Conservation (phyloP, 2,888 invertebrate genomes). For the Agonopterix alstromeriana region DNA sequence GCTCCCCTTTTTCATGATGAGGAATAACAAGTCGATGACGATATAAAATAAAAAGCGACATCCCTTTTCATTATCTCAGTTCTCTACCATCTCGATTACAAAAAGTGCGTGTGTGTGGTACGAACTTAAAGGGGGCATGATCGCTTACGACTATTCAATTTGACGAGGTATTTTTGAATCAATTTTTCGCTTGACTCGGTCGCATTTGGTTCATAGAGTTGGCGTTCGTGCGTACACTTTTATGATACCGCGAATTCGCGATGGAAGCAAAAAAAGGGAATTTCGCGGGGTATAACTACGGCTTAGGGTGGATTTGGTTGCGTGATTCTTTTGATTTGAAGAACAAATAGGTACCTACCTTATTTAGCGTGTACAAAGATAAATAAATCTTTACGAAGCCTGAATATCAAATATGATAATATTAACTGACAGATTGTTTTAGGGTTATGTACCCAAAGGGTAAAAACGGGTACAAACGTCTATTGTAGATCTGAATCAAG, state of each 20-base stretch:
- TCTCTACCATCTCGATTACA: not conserved
- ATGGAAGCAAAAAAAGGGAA: not conserved
- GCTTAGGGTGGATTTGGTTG: not conserved
- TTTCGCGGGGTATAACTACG: slow-evolving; percentile 1
- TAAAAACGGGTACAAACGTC: too few species aligned
- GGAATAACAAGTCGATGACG: too few species aligned
- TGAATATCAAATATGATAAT: too few species aligned
- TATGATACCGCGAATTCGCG: slow-evolving; percentile 28
- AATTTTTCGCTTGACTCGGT: slow-evolving; percentile 40
- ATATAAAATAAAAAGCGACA: too few species aligned
- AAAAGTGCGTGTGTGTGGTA: slow-evolving; percentile 12
- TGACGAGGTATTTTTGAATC: slow-evolving; percentile 48
- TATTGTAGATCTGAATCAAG: too few species aligned
- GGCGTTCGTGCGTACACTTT: slow-evolving; percentile 40
- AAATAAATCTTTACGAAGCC: too few species aligned
- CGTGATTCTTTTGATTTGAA: not conserved
- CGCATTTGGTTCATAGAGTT: slow-evolving; percentile 32
- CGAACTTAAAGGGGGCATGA: slow-evolving; percentile 22
- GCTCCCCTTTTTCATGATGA: too few species aligned
- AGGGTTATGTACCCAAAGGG: too few species aligned
- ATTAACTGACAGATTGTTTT: too few species aligned
- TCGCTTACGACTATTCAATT: slow-evolving; percentile 39
- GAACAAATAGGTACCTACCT: not conserved
- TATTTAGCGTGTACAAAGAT: too few species aligned
- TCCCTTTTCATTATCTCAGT: too few species aligned